Percentiles rank a stretch among this genome's conserved stretches.
These are phyloP conservation scores for Eupsilia transversa DNA, from an alignment of 2,888 invertebrate genomes.

Conservation along the genomic window DNA sequence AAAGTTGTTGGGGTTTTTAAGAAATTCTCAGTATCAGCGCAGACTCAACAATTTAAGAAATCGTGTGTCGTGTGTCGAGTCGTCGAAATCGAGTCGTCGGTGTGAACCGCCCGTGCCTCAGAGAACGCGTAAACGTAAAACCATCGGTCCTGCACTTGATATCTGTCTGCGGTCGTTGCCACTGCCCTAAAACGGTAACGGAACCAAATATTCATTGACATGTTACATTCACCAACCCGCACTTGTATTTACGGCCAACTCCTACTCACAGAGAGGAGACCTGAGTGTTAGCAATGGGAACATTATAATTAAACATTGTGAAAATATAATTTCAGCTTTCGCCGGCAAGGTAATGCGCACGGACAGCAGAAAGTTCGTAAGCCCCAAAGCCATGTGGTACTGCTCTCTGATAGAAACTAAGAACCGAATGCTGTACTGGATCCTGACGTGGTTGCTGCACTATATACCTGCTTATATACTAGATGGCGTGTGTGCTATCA, in stretches of 20 bases:
- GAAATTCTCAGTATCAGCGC: no score
- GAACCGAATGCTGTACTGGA: conserved; percentile 35
- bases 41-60: no score
- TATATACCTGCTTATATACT: conserved; percentile 63
- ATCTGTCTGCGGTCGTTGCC: background rate
- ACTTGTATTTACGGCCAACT: background rate
- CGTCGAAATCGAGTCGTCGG: no score
- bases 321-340: conserved; percentile 26
- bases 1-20: background rate
- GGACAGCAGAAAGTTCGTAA: accelerated
- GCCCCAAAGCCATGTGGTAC: conserved; percentile 54
- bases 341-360: background rate
- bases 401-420: conserved; percentile 40
- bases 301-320: background rate
- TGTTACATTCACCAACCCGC: background rate
- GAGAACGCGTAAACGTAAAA: background rate
- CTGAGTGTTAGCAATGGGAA: background rate
- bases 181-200: background rate
- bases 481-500: conserved; percentile 47
- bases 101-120: background rate
- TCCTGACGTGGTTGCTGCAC: conserved; percentile 59
- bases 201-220: background rate
- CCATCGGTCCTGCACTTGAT: background rate
- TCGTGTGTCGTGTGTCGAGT: no score
- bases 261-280: background rate